A percentile compares a stretch with the other conserved stretches of the same genome.
Conservation (phyloP, 2,113 vertebrate species). For the Poicephalus meyeri region DNA sequence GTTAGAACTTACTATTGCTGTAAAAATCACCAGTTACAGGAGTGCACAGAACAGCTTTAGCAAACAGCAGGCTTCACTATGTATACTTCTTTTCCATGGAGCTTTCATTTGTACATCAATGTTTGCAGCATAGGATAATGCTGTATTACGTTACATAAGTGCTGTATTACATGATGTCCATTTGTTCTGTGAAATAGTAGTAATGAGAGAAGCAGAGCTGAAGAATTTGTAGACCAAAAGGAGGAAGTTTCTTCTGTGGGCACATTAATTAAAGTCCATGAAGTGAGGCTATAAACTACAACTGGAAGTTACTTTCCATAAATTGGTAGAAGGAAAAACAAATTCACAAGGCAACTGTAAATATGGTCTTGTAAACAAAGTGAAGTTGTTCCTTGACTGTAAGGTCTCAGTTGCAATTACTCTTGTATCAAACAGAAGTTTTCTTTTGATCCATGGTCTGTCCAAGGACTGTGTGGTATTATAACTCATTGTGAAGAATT, state of each 20-base stretch:
- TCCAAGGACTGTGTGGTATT: neutral
- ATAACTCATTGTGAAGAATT: neutral
- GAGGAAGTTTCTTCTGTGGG: neutral
- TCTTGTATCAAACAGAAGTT: neutral
- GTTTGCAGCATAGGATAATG: neutral
- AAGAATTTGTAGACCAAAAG: neutral
- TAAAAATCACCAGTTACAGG: neutral
- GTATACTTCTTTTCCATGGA: neutral
- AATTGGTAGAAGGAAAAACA: neutral
- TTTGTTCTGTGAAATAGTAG: neutral
- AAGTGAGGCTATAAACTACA: neutral
- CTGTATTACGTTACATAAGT: neutral
- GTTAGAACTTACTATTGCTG: neutral
- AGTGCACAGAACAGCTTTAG: neutral
- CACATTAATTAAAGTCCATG: neutral
- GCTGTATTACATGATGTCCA: neutral
- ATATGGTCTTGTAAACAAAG: neutral
- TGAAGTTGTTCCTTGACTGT: neutral
- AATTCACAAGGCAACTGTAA: neutral
- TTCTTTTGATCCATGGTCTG: neutral
- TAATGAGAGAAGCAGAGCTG: neutral
- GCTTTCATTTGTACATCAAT: neutral
- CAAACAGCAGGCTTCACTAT: neutral
- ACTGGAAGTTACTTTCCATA: neutral
- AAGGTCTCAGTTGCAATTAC: neutral